phyloP scores from a whole-genome alignment of 2,113 vertebrate species.

The Pelodiscus sinensis region DNA sequence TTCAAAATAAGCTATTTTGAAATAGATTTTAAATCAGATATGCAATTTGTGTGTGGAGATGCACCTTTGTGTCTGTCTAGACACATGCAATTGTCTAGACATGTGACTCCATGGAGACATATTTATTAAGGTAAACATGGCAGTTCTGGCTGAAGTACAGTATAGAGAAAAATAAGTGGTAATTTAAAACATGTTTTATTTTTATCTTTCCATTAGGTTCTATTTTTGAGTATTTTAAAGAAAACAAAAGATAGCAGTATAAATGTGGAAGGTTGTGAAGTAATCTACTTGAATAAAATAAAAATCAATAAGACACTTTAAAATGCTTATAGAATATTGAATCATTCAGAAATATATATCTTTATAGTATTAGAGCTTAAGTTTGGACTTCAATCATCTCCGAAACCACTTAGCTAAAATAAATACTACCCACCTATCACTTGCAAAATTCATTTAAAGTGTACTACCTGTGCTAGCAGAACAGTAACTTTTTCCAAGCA shows the following conservation, averaged over 20 bases:
- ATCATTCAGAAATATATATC: not conserved
- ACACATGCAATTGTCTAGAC: not conserved
- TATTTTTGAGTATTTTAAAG: not conserved
- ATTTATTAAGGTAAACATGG: not conserved
- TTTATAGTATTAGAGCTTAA: not conserved
- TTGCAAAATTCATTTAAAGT: not conserved
- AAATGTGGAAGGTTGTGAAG: not conserved
- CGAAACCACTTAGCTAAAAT: not conserved
- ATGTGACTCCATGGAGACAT: not conserved
- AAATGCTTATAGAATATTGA: rapidly evolving
- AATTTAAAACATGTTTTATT: not conserved
- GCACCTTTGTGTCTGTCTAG: too few relatives aligned
- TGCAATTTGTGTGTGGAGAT: too few relatives aligned
- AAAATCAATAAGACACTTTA: not conserved
- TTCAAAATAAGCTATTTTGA: too few relatives aligned
- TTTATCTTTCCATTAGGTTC: not conserved
- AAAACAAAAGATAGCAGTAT: not conserved
- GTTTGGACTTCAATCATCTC: not conserved
- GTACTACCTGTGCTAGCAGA: not conserved
- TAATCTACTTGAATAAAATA: not conserved
- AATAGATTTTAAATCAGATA: too few relatives aligned
- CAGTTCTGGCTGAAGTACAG: not conserved
- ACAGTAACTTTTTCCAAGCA: slow-evolving; percentile 31
- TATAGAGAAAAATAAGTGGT: not conserved
- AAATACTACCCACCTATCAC: not conserved